Percentiles rank a stretch among this genome's conserved stretches.
phyloP scores from a whole-genome alignment of 2,113 vertebrate genomes.

The Phylloscopus trochiloides region DNA sequence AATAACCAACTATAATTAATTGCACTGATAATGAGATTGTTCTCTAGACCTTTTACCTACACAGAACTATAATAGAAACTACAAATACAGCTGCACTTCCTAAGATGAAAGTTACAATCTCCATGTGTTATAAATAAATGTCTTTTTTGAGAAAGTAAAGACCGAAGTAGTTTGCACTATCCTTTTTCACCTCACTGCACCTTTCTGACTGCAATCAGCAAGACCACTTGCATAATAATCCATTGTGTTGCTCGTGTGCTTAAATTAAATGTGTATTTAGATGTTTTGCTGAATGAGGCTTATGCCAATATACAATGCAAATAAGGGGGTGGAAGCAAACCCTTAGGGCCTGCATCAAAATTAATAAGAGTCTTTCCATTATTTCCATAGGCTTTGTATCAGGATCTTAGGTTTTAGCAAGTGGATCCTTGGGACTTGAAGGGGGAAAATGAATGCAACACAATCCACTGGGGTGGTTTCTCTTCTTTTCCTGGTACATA shows the following conservation, averaged over 20 bases:
- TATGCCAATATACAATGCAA: neutral
- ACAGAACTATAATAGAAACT: neutral
- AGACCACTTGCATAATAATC: neutral
- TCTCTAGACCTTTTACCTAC: neutral
- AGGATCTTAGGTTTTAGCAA: neutral
- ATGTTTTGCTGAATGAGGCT: neutral
- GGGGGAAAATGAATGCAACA: neutral
- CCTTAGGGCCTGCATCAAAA: neutral
- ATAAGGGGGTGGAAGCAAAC: neutral
- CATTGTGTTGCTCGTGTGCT: neutral
- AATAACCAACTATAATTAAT: neutral
- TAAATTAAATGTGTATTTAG: neutral
- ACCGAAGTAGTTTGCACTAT: neutral
- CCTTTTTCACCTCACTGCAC: neutral
- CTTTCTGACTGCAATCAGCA: neutral
- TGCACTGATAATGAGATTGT: neutral
- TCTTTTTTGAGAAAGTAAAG: neutral
- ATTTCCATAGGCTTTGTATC: constrained; percentile 8
- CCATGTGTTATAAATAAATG: neutral
- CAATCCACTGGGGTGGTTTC: neutral
- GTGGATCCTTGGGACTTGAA: neutral
- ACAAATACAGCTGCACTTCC: neutral
- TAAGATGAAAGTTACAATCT: neutral
- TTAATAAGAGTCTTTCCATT: neutral
- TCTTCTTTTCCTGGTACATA: neutral